A percentile compares a stretch with the other conserved stretches of the same genome.
Conservation (phyloP, 2,113 vertebrate genomes). For the Pyrgilauda ruficollis region DNA sequence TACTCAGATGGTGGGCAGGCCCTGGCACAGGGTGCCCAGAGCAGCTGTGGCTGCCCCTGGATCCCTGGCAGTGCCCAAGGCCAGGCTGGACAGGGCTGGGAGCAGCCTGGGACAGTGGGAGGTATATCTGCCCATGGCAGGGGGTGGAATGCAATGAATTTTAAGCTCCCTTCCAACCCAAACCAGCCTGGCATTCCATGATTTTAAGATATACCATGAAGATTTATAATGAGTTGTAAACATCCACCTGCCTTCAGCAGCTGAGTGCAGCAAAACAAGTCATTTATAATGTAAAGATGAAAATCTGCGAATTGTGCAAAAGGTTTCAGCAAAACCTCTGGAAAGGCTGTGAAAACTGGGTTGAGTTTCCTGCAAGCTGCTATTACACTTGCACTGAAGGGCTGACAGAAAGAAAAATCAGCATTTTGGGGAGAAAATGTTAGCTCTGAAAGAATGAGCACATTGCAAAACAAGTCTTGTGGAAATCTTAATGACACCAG, state of each 20-base stretch:
- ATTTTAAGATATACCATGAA: background rate
- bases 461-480: background rate
- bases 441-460: background rate
- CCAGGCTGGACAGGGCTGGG: background rate
- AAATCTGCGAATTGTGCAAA: background rate
- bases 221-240: background rate
- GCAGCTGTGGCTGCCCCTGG: background rate
- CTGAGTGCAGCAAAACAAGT: background rate
- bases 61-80: background rate
- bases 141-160: accelerated
- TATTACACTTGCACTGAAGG: background rate
- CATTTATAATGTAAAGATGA: background rate
- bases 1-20: background rate
- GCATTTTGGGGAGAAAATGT: background rate
- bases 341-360: background rate
- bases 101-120: background rate
- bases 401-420: background rate
- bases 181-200: background rate
- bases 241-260: constrained; percentile 10
- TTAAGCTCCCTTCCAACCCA: background rate
- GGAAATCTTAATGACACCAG: background rate
- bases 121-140: background rate
- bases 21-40: background rate
- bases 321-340: background rate
- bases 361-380: background rate